These are phyloP conservation scores for Brienomyrus brachyistius DNA, from an alignment of 2,113 vertebrate genomes.

Conservation along the genomic window DNA sequence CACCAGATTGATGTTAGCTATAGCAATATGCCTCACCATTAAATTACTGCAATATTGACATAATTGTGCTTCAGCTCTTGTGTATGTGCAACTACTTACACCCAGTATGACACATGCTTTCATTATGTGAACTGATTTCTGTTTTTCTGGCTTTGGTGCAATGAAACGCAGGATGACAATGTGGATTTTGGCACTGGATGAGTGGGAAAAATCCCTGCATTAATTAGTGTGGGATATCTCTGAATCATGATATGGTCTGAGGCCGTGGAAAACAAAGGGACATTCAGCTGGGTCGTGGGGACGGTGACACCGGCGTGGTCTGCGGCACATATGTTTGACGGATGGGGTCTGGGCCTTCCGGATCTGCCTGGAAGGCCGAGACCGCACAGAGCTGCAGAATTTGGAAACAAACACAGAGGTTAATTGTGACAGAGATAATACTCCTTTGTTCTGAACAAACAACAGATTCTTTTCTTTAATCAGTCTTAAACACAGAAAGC, in stretches of 20 bases:
- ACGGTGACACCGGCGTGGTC: neutral
- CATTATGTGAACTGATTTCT: neutral
- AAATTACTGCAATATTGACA: neutral
- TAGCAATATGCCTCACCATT: neutral
- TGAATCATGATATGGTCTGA: neutral
- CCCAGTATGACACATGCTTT: neutral
- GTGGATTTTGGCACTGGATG: neutral
- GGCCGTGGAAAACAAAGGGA: neutral
- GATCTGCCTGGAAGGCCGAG: neutral
- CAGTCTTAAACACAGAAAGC: neutral
- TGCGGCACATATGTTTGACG: neutral
- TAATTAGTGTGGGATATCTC: neutral
- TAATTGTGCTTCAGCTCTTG: neutral
- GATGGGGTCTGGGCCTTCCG: neutral
- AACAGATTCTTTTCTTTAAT: neutral
- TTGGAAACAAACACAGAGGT: neutral
- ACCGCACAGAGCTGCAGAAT: neutral
- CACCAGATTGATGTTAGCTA: neutral
- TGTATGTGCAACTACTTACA: neutral
- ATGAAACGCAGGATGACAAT: neutral
- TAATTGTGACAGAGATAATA: conserved; percentile 1
- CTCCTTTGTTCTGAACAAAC: neutral
- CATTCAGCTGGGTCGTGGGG: neutral
- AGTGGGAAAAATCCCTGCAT: neutral
- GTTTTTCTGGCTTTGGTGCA: neutral